These are phyloP conservation scores for Linnaemya vulpina DNA, from an alignment of 2,888 invertebrate genomes.

Conservation along the genomic window DNA sequence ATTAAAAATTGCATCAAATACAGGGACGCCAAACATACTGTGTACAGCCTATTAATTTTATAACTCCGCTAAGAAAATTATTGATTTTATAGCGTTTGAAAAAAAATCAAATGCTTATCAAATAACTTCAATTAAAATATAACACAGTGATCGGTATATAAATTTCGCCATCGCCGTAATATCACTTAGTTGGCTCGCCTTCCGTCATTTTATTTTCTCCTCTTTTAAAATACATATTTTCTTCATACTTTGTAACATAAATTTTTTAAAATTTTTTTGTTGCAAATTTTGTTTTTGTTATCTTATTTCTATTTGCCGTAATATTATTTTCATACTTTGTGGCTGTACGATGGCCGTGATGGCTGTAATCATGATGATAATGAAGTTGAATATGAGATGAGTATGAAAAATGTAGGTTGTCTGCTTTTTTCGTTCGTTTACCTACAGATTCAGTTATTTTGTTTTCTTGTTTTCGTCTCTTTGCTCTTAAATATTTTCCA, in stretches of 20 bases:
- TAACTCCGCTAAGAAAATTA: too few relatives aligned
- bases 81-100: too few relatives aligned
- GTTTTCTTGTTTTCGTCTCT: neutral
- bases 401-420: constrained; percentile 23
- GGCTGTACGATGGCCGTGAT: constrained; percentile 28
- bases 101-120: too few relatives aligned
- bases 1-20: too few relatives aligned
- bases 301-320: constrained; percentile 45
- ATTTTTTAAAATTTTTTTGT: neutral
- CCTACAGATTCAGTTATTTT: constrained; percentile 24
- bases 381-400: constrained; percentile 42
- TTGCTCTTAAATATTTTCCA: constrained; percentile 27
- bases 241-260: constrained; percentile 17
- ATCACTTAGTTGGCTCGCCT: constrained; percentile 6
- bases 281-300: constrained; percentile 4
- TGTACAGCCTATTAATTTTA: too few relatives aligned
- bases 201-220: constrained; percentile 32
- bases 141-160: neutral
- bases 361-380: constrained; percentile 30
- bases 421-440: constrained; percentile 27
- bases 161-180: neutral
- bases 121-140: too few relatives aligned
- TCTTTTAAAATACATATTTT: constrained; percentile 43
- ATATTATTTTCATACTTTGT: constrained; percentile 24
- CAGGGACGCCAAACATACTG: too few relatives aligned